Conservation (phyloP, 2,113 vertebrate genomes). For the Sinosuthora webbiana region DNA sequence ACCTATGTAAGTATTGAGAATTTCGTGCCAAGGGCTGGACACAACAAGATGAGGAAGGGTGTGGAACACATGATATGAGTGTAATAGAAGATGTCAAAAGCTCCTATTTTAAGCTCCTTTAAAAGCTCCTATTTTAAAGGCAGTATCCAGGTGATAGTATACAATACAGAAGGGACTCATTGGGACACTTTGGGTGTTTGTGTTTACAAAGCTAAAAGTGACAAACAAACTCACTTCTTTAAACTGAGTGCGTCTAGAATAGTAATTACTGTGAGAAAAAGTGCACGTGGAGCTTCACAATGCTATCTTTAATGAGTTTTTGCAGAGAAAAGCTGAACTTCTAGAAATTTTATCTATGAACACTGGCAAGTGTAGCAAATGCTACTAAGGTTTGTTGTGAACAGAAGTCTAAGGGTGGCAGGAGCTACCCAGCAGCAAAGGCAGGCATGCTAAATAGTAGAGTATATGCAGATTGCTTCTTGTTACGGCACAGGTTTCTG, state of each 20-base stretch:
- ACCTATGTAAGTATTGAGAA: not conserved
- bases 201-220: not conserved
- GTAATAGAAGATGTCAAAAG: not conserved
- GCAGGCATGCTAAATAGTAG: not conserved
- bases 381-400: not conserved
- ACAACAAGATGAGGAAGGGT: fast-evolving
- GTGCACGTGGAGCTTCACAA: not conserved
- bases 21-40: not conserved
- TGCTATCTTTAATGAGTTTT: not conserved
- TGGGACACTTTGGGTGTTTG: not conserved
- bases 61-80: not conserved
- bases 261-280: not conserved
- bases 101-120: not conserved
- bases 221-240: not conserved
- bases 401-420: not conserved
- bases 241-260: not conserved
- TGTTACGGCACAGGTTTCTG: not conserved
- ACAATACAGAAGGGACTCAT: not conserved
- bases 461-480: not conserved
- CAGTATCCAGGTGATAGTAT: not conserved
- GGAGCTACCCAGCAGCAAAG: not conserved
- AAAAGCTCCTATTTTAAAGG: not conserved
- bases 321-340: not conserved
- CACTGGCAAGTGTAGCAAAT: not conserved
- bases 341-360: not conserved